Base-by-base conservation (phyloP, 64 coral and sea anemone species). In the Trachythela sp. region DNA sequence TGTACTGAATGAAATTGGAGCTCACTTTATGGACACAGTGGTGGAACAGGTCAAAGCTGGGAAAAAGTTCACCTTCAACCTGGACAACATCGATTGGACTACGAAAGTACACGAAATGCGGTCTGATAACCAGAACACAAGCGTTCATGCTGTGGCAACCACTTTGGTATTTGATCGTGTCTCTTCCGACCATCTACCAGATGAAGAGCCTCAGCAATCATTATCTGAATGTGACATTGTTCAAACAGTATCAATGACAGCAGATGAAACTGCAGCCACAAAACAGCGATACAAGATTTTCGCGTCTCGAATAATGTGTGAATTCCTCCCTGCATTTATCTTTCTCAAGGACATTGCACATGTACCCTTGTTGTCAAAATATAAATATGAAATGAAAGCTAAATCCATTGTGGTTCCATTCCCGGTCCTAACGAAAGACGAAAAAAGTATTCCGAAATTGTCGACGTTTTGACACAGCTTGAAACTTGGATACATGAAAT, bases 251-350 rank as follows among this genome's bases (percentile, higher is more conserved):
- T 59, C 5, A n/a, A 48, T 88, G 0, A 91, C 37, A 50, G 54
- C 83, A 18, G 86, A 94, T 15, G 92, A 86, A 26, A 45, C 36
- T 3, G 6, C 0, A n/a, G 54, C 42, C 48, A 90, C 85, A 34
- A 76, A 77, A 17, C 51, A 91, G 32, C n/a, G 77, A 0, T 94
- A 94, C 54, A 91, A 91, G 50, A 51, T 88, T 0, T 88, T 91
- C 8, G 32, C 88, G 40, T 89, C 83, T 10, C 35, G 22, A 15
- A 49, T 49, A 6, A 49, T 49, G 15, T 49, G 7, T 7, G 48
- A 49, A 15, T 49, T 49, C 48, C 15, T 49, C 15, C 48, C 48
- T 15, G 48, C 48, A 9, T 49, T 49, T 49, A 49, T 9, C 7
- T 49, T 49, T 49, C 48, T 49, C 7, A 6, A 49, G 15, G 48